Base-by-base conservation (phyloP, 2,797 vertebrate species). In the Pangasius larnaudii region DNA sequence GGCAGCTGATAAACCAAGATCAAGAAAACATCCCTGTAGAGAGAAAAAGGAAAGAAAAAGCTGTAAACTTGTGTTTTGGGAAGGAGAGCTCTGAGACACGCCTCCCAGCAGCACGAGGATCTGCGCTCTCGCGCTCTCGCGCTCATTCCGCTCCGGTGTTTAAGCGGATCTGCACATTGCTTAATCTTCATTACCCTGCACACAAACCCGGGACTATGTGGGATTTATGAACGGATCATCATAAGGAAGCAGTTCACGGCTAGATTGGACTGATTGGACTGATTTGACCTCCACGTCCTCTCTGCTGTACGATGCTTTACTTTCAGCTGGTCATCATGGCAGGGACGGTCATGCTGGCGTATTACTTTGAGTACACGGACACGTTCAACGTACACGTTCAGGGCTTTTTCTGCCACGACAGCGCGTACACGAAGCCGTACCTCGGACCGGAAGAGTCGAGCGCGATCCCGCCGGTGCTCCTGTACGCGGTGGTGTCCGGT, bases 291-390 rank as follows among this genome's bases (percentile, higher is more conserved):
- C 61, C 42, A 51, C 81, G 61, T 85, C 67, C 72, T 77, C 72
- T 75, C 42, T 46, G 36, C 69, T 79, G 59, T 56, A 92, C 91
- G 89, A 96, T 96, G 96, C 92, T 96, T 80, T 96, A 96, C 93
- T 96, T 96, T 90, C 96, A 96, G 95, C 95, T 97, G 96, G 97
- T 98, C 94, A 98, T 98, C 91, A 95, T 98, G 95, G 96, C 97
- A 88, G 97, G 96, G 86, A 95, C 96, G 65, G 95, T 97, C 92
- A 98, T 98, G 97, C 95, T 98, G 95, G 97, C 96, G 63, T 98
- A 98, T 93, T 98, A 98, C 94, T 98, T 97, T 91, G 97, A 98
- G 94, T 98, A 97, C 94, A 98, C 97, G 0, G 98, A 98, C 95
- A 98, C 97, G 80, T 98, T 98, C 95, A 92, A 94, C 85, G 97